phyloP scores from a whole-genome alignment of 92 coral and sea anemone species.

The Zoanthus solanderi region DNA sequence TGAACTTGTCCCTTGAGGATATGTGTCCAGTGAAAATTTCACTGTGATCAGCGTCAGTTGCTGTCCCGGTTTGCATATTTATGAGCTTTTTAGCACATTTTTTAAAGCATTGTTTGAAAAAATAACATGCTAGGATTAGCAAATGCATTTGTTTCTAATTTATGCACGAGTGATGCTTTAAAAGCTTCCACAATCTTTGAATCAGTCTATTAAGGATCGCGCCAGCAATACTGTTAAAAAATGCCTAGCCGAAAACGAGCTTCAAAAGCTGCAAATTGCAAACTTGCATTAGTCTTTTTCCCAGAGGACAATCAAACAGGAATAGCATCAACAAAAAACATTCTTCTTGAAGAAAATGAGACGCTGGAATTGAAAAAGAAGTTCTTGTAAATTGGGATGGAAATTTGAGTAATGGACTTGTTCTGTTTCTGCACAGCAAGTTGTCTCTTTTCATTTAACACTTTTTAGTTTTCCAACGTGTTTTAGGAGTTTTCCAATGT shows the following conservation, averaged over 20 bases:
- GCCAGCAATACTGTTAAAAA: too few relatives aligned
- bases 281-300: background rate
- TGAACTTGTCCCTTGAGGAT: too few relatives aligned
- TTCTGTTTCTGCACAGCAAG: background rate
- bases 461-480: too few relatives aligned
- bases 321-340: background rate
- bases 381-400: background rate
- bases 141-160: background rate
- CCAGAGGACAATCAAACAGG: background rate
- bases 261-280: background rate
- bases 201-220: background rate
- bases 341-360: background rate
- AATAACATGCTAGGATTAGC: background rate
- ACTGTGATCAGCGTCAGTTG: background rate
- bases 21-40: too few relatives aligned
- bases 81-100: background rate
- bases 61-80: background rate
- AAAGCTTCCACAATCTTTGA: background rate
- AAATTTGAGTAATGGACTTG: background rate
- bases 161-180: background rate
- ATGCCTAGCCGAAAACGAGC: background rate
- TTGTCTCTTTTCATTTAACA: too few relatives aligned
- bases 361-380: background rate
- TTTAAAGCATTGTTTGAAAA: background rate
- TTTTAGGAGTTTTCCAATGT: too few relatives aligned